These are phyloP conservation scores for Odontomyia ornata DNA, from an alignment of 2,888 invertebrate species.

Conservation along the genomic window DNA sequence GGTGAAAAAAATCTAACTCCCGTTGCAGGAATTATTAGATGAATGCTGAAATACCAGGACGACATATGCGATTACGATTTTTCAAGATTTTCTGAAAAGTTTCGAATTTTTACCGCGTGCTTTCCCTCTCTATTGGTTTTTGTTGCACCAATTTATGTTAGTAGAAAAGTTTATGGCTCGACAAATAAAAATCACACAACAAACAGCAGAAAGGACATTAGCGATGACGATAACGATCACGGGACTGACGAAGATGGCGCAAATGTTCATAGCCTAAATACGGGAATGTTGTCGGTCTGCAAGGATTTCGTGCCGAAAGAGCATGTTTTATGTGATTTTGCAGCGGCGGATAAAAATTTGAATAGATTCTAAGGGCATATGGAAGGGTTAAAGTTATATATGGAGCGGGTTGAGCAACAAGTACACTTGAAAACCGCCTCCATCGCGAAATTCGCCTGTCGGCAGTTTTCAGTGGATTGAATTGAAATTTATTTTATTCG, in stretches of 20 bases:
- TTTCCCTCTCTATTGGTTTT: not conserved
- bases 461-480: slow-evolving; percentile 35
- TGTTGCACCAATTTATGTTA: slow-evolving; percentile 6
- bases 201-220: slow-evolving; percentile 30
- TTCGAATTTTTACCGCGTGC: slow-evolving; percentile 27
- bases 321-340: slow-evolving; percentile 42
- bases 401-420: slow-evolving; percentile 25
- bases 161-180: slow-evolving; percentile 28
- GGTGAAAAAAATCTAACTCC: not conserved
- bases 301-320: slow-evolving; percentile 40
- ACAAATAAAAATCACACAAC: slow-evolving; percentile 43
- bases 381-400: not conserved
- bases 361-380: slow-evolving; percentile 9
- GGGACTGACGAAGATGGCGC: not conserved
- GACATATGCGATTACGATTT: slow-evolving; percentile 45
- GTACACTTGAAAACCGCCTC: slow-evolving; percentile 5
- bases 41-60: slow-evolving; percentile 41
- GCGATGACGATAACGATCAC: slow-evolving; percentile 7
- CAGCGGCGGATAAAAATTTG: not conserved
- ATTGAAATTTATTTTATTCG: slow-evolving; percentile 39
- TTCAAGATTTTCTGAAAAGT: slow-evolving; percentile 41
- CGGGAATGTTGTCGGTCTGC: slow-evolving; percentile 26
- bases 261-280: slow-evolving; percentile 24
- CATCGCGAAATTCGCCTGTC: not conserved
- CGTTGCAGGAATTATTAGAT: slow-evolving; percentile 35